Percentiles rank a stretch among this genome's conserved stretches.
These are phyloP conservation scores for Brenthis daphne DNA, from an alignment of 2,888 invertebrate genomes.

Conservation along the genomic window DNA sequence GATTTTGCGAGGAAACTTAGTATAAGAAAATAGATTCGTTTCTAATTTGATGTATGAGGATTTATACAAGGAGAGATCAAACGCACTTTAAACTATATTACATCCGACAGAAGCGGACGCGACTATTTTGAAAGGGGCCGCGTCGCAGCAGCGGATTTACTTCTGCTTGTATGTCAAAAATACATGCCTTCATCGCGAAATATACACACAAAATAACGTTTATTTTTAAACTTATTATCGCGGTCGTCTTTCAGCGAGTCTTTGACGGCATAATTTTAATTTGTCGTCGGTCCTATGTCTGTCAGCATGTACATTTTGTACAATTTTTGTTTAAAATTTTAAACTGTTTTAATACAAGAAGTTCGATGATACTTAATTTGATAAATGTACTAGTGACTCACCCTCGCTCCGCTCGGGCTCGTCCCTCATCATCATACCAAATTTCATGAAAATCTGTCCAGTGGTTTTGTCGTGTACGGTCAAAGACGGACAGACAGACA, in stretches of 20 bases:
- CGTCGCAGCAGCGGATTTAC: constrained; percentile 43
- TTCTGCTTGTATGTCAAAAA: constrained; percentile 52
- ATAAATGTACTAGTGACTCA: too few species aligned
- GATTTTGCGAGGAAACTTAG: constrained; percentile 30
- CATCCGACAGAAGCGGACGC: constrained; percentile 56
- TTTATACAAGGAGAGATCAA: constrained; percentile 67
- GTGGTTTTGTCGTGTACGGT: too few species aligned
- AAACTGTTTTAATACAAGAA: too few species aligned
- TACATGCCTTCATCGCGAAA: constrained; percentile 59
- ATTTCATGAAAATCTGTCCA: too few species aligned
- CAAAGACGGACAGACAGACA: too few species aligned
- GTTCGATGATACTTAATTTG: too few species aligned
- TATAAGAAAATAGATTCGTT: constrained; percentile 38
- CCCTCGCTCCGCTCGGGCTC: too few species aligned
- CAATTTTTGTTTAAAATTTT: constrained; percentile 44
- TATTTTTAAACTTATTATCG: constrained; percentile 58
- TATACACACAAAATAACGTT: constrained; percentile 63
- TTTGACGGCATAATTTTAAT: constrained; percentile 63
- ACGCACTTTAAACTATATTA: constrained; percentile 64
- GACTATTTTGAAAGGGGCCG: constrained; percentile 52
- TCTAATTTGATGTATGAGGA: constrained; percentile 46
- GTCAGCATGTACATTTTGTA: constrained; percentile 53
- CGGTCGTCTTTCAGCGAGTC: constrained; percentile 56
- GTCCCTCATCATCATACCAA: too few species aligned
- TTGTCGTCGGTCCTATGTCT: constrained; percentile 74